Evolutionary conservation across 2,888 invertebrate genomes (phyloP), one percentile per base, ranked within the genome.

Genomic region (Eretmocerus hayati): DNA sequence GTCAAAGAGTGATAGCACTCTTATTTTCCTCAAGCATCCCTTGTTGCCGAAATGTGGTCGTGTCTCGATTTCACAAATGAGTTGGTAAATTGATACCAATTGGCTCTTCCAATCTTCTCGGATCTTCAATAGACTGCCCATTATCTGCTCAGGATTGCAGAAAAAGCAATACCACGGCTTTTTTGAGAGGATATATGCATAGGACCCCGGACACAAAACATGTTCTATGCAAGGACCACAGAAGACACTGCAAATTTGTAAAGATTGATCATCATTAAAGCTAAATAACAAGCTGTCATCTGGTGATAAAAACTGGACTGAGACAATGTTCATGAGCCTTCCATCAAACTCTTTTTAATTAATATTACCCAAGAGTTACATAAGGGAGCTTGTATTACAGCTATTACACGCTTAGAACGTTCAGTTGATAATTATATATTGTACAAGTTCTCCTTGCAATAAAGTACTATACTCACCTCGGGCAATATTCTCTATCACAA

Each of bases 1-100:
- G 68, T 80, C 79, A 65, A 78, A 80, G 11, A 79, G 59, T 2
- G 79, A 79, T 9, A 80, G 59, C 6, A 79, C 78, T 32, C 76
- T 65, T 8, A 78, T 64, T 37, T 67, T 71, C 48, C 46, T 59
- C 33, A 55, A 60, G 5, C 43, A 32, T 15, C 50, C 46, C 23
- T 55, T 44, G 11, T 46, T 40, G 36, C 56, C 51, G 13, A 58
- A 57, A 16, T 54, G 52, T 5, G 58, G 53, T 22, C 20, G 18
- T 18, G 48, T n/a, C 30, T 40, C 50, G 4, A 54, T 43, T 16
- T 48, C 46, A 20, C 47, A 54, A 32, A 56, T 53, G 4, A 57
- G 53, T 19, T 59, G 60, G 32, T 65, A 63, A 47, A 66, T 50
- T n/a, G 51, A 47, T 19, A 55, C 47, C 26, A 64, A 54, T 39